Evolutionary conservation across 2,888 invertebrate genomes (phyloP).

Genomic region (Nasonia oneida): DNA sequence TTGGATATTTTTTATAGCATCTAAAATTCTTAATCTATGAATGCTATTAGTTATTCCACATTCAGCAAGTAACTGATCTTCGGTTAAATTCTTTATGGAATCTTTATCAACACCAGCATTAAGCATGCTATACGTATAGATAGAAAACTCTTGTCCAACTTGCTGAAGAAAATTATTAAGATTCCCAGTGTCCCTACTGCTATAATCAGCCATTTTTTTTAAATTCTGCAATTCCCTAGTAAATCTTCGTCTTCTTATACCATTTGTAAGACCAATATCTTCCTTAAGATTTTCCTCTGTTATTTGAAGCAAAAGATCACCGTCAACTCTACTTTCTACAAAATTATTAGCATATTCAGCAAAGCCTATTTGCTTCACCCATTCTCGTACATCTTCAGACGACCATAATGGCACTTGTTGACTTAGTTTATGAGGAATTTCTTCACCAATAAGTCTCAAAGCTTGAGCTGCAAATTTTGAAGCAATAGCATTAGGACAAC

Average conservation of each 20-base stretch:
- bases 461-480: slow-evolving; percentile 98
- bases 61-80: slow-evolving; percentile 94
- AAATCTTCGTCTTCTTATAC: slow-evolving; percentile 95
- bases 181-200: slow-evolving; percentile 95
- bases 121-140: slow-evolving; percentile 97
- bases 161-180: slow-evolving; percentile 91
- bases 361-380: slow-evolving; percentile 99
- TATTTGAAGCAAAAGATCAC: slow-evolving; percentile 95
- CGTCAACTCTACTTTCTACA: slow-evolving; percentile 95
- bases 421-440: slow-evolving; percentile 97
- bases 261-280: slow-evolving; percentile 96
- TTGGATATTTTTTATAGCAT: slow-evolving; percentile 86
- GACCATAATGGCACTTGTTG: slow-evolving; percentile 99
- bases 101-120: slow-evolving; percentile 97
- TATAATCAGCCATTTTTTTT: slow-evolving; percentile 98
- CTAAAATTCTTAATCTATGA: slow-evolving; percentile 93
- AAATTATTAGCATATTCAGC: slow-evolving; percentile 91
- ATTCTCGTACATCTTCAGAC: slow-evolving; percentile 96
- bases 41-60: slow-evolving; percentile 97
- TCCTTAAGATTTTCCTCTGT: slow-evolving; percentile 94
- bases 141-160: slow-evolving; percentile 94
- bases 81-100: slow-evolving; percentile 90
- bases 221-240: slow-evolving; percentile 94
- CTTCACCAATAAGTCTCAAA: slow-evolving; percentile 94
- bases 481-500: slow-evolving; percentile 98